Evolutionary conservation across 2,888 invertebrate genomes (phyloP), one percentile per base, ranked within the genome.

Genomic region (Rhagium mordax): DNA sequence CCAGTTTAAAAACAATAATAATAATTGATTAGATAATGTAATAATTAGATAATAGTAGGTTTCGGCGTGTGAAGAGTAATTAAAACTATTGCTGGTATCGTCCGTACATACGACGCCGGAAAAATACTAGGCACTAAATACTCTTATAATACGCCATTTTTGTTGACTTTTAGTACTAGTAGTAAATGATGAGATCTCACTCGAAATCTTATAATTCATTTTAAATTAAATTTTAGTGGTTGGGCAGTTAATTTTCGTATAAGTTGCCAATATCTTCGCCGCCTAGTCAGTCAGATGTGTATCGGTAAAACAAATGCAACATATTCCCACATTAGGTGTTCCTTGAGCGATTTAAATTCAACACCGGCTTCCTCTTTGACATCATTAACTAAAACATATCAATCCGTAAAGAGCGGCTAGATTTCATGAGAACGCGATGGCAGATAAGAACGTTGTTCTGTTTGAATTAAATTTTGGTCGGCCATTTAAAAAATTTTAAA

Each of bases 11-110:
- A 67, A 53, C 70, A 55, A 66, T 71, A 53, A 47, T 15, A 47
- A 53, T 67, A 67, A 53, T 65, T 66, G 53, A 7, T 29, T 15
- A 29, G 53, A n/a, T 65, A 71, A 67, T 65, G 66, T 51, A 65
- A 71, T 71, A 66, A 71, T 71, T 71, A 21, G 71, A 66, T 66
- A 71, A 71, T 71, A 49, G 48, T 21, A 16, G 33, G 18, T 27
- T 33, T 47, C 16, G 7, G 60, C 47, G 60, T 65, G 71, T 65
- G 60, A 65, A 48, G 29, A 59, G 10, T 15, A 57, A 27, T 29
- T 20, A 53, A 21, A 53, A 53, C 21, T 24, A 21, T 53, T 53
- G 7, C 53, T 20, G n/a, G 3, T 24, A 24, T 6, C 6, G 3
- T 24, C 3, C 24, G 24, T 24, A 24, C 24, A 24, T 3, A n/a